Evolutionary conservation across 1,140 invertebrate species (phyloP).

Genomic region (Lithobius niger): DNA sequence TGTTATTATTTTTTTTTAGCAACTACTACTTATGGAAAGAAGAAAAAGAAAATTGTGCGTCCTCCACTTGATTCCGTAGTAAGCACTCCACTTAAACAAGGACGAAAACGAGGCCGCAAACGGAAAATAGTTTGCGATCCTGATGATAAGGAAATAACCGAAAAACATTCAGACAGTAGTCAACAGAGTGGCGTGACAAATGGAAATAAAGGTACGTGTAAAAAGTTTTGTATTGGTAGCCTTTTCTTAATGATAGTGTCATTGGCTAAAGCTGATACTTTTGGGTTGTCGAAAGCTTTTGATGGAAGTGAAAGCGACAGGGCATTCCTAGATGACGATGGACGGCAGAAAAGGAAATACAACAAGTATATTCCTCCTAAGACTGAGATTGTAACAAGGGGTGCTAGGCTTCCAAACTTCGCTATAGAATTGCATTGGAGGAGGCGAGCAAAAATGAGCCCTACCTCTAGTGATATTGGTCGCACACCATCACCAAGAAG

Average conservation of each 20-base stretch:
- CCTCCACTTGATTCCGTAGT: not conserved
- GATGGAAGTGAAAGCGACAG: too few species aligned
- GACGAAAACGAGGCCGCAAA: not conserved
- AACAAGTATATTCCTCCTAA: constrained; percentile 32
- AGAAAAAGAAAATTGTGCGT: not conserved
- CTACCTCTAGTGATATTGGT: not conserved
- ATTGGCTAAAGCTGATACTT: too few species aligned
- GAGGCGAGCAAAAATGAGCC: constrained; percentile 3
- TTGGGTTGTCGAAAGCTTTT: too few species aligned
- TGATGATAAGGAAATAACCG: not conserved
- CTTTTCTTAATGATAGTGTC: not conserved
- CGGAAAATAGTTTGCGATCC: not conserved
- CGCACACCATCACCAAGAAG: constrained; percentile 7
- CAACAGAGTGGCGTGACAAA: not conserved
- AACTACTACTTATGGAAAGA: not conserved
- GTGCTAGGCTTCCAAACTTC: constrained; percentile 46
- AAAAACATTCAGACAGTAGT: not conserved
- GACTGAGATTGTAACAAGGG: constrained; percentile 40
- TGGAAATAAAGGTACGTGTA: not conserved
- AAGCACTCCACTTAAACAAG: not conserved
- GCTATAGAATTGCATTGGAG: constrained; percentile 29
- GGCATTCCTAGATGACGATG: constrained; percentile 1
- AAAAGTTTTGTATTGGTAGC: not conserved
- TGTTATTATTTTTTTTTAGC: not conserved
- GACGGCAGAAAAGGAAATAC: constrained; percentile 35